A percentile compares a stretch with the other conserved stretches of the same genome.
Conservation (phyloP, 2,797 vertebrate genomes). For the Phalloptychus januarius region DNA sequence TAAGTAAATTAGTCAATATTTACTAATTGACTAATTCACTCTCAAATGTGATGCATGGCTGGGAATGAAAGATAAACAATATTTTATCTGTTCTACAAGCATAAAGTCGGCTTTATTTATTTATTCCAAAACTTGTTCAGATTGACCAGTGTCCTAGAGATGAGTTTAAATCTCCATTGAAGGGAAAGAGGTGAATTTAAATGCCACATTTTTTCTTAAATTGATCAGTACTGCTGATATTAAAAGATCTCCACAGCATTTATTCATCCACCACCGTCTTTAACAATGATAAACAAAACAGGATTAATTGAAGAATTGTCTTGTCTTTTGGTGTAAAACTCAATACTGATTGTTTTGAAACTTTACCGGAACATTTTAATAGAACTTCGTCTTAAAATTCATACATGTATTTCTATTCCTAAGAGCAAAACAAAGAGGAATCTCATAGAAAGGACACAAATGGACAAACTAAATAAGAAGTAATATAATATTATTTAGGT, state of each 20-base stretch:
- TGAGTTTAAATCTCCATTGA: neutral
- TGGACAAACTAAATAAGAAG: neutral
- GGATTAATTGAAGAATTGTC: neutral
- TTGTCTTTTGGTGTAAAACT: neutral
- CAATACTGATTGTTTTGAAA: neutral
- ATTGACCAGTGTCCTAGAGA: neutral
- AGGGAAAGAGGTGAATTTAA: neutral
- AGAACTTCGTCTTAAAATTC: neutral
- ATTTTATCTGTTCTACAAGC: neutral
- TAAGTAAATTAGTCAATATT: neutral
- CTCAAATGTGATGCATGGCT: neutral
- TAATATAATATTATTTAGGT: neutral
- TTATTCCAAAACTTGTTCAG: neutral
- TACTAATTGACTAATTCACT: neutral
- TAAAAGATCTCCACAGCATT: neutral
- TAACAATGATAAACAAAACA: neutral
- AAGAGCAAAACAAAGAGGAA: neutral
- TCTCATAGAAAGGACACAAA: neutral
- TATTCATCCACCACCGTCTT: neutral
- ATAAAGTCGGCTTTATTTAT: neutral
- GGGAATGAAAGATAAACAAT: neutral
- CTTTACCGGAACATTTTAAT: neutral
- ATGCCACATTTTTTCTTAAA: neutral
- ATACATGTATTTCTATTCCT: neutral
- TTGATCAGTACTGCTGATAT: neutral